These are phyloP conservation scores for Scaptomyza montana DNA, from an alignment of 1,140 invertebrate species.

Conservation along the genomic window DNA sequence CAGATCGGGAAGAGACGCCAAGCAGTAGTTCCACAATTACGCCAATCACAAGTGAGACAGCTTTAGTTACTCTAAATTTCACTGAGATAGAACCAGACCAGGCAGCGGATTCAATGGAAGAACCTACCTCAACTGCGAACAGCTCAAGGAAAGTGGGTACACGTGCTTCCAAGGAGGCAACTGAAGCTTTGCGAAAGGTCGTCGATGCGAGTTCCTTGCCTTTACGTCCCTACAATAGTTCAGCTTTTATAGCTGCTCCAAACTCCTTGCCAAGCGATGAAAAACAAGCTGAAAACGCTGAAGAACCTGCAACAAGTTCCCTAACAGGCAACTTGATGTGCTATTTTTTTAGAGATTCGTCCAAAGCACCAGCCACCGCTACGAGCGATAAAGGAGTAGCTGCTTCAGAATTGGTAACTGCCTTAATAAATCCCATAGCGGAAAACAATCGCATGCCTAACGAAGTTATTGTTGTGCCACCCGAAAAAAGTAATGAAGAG, in stretches of 20 bases:
- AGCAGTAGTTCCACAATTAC: not conserved
- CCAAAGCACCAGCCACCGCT: not conserved
- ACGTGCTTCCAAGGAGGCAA: not conserved
- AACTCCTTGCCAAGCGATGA: not conserved
- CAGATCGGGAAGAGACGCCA: not conserved
- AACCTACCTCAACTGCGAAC: not conserved
- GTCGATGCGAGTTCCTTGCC: not conserved
- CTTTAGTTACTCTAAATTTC: not conserved
- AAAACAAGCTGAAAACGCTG: not conserved
- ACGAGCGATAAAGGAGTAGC: not conserved
- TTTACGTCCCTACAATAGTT: not conserved
- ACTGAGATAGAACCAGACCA: too few species aligned
- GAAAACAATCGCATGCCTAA: not conserved
- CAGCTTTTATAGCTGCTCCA: too few species aligned
- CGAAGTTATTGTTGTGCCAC: not conserved
- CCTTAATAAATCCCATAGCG: not conserved
- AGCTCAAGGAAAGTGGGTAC: not conserved
- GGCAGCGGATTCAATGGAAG: not conserved
- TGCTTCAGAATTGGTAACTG: not conserved
- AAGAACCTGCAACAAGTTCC: not conserved
- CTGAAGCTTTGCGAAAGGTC: not conserved
- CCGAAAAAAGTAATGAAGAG: not conserved
- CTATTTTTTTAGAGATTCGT: not conserved
- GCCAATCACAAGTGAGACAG: constrained; percentile 5
- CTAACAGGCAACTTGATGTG: not conserved